Evolutionary conservation across 2,888 invertebrate species (phyloP).

Genomic region (Silvanus unidentatus): DNA sequence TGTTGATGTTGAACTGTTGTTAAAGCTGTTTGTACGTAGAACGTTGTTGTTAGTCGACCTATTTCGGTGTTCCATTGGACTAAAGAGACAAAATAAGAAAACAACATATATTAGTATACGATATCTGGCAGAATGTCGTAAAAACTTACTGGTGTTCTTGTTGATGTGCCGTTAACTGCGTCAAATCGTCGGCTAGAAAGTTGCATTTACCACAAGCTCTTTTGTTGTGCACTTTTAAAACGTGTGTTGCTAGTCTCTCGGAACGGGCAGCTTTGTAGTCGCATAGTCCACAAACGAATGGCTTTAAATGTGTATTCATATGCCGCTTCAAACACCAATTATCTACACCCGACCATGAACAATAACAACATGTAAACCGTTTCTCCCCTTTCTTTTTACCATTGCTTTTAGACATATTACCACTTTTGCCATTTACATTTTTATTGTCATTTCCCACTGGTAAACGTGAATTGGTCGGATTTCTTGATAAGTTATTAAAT

Average conservation of each 20-base stretch:
- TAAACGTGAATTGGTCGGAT: slow-evolving; percentile 24
- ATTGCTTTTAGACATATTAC: slow-evolving; percentile 30
- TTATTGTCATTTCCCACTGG: slow-evolving; percentile 32
- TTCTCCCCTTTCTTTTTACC: slow-evolving; percentile 46
- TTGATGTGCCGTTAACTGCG: slow-evolving; percentile 72
- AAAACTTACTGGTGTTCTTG: slow-evolving; percentile 66
- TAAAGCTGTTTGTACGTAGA: slow-evolving; percentile 35
- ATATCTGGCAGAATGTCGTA: slow-evolving; percentile 1
- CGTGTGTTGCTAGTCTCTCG: slow-evolving; percentile 83
- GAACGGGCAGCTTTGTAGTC: slow-evolving; percentile 91
- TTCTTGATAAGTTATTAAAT: slow-evolving; percentile 35
- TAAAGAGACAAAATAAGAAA: neutral
- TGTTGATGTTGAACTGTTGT: slow-evolving; percentile 28
- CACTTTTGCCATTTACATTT: slow-evolving; percentile 21
- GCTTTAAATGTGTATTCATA: slow-evolving; percentile 87
- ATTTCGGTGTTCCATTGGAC: slow-evolving; percentile 3
- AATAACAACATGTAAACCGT: slow-evolving; percentile 73
- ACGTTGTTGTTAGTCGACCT: slow-evolving; percentile 45
- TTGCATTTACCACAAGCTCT: slow-evolving; percentile 84
- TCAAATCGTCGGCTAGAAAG: slow-evolving; percentile 78
- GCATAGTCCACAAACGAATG: slow-evolving; percentile 83
- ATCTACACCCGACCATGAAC: slow-evolving; percentile 88
- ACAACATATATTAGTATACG: neutral
- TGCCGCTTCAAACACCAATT: slow-evolving; percentile 92
- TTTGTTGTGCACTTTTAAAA: slow-evolving; percentile 87